Conservation (phyloP, 2,113 vertebrate genomes). For the Ictalurus furcatus region DNA sequence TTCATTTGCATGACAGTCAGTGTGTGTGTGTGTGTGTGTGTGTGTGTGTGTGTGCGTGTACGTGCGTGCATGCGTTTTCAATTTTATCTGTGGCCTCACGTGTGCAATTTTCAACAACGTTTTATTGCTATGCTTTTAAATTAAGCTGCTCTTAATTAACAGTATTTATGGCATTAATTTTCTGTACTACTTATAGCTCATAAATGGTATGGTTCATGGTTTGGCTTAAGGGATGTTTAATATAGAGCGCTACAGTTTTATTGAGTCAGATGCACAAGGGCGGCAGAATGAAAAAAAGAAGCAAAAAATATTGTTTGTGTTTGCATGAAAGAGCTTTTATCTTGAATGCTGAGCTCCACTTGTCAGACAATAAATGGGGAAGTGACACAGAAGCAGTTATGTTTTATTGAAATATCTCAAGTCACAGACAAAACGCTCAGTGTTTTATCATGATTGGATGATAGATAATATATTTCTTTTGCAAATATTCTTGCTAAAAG, state of each 20-base stretch:
- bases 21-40: slow-evolving; percentile 19
- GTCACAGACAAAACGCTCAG: neutral
- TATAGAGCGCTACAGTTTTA: neutral
- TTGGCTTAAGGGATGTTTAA: too few species aligned
- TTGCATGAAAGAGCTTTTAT: slow-evolving; percentile 21
- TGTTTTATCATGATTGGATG: neutral
- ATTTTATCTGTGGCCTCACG: slow-evolving; percentile 27
- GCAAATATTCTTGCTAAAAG: neutral
- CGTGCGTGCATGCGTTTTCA: neutral
- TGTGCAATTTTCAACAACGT: slow-evolving; percentile 21
- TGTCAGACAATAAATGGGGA: slow-evolving; percentile 40
- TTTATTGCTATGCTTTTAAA: neutral
- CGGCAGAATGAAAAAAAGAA: slow-evolving; percentile 13
- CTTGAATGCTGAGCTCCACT: neutral
- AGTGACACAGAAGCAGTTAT: slow-evolving; percentile 39
- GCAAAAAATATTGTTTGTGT: neutral
- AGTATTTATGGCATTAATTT: neutral
- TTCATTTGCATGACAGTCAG: slow-evolving; percentile 52
- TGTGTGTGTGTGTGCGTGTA: neutral
- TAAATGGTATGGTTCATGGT: neutral
- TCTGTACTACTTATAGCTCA: neutral
- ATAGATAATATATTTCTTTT: slow-evolving; percentile 5
- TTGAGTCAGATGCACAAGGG: slow-evolving; percentile 36
- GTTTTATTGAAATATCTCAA: slow-evolving; percentile 5
- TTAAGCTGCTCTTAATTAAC: neutral